phyloP scores from a whole-genome alignment of 1,140 invertebrate genomes.

The Pseudomyrmex pallidus region DNA sequence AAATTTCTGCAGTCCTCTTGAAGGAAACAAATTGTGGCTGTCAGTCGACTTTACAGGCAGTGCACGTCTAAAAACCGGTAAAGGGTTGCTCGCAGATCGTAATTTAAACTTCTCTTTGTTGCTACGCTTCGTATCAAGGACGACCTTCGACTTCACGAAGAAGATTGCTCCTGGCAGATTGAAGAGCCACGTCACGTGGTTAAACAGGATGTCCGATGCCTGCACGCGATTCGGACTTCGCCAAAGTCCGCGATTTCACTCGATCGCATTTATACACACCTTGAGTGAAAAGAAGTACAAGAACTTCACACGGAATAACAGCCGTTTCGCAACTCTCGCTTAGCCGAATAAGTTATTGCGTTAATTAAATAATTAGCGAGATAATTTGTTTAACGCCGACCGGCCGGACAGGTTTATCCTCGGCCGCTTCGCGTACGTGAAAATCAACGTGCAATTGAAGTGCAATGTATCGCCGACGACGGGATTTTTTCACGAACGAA shows the following conservation, averaged over 20 bases:
- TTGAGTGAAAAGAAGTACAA: not conserved
- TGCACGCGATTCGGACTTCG: conserved; percentile 53
- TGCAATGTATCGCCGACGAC: not conserved
- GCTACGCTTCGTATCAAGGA: conserved; percentile 50
- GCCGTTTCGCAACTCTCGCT: conserved; percentile 14
- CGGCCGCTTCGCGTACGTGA: not conserved
- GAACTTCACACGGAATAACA: conserved; percentile 31
- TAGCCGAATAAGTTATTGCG: not conserved
- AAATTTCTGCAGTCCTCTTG: conserved; percentile 43
- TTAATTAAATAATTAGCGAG: conserved; percentile 52
- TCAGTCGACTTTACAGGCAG: conserved; percentile 54
- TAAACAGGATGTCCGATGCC: conserved; percentile 48
- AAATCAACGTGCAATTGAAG: not conserved
- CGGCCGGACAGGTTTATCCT: conserved; percentile 1
- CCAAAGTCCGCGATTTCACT: conserved; percentile 52
- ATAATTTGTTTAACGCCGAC: conserved; percentile 10
- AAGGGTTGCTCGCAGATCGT: conserved; percentile 54
- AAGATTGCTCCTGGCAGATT: conserved; percentile 60
- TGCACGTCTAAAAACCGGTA: conserved; percentile 46
- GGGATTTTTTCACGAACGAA: conserved; percentile 17
- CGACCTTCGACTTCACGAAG: conserved; percentile 59
- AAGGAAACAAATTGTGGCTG: conserved; percentile 55
- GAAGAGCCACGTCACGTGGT: conserved; percentile 53
- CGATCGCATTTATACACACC: conserved; percentile 21
- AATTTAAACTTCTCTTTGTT: conserved; percentile 58